A percentile compares a stretch with the other conserved stretches of the same genome.
Conservation (phyloP, 2,113 vertebrate species). For the Salvelinus sp. region DNA sequence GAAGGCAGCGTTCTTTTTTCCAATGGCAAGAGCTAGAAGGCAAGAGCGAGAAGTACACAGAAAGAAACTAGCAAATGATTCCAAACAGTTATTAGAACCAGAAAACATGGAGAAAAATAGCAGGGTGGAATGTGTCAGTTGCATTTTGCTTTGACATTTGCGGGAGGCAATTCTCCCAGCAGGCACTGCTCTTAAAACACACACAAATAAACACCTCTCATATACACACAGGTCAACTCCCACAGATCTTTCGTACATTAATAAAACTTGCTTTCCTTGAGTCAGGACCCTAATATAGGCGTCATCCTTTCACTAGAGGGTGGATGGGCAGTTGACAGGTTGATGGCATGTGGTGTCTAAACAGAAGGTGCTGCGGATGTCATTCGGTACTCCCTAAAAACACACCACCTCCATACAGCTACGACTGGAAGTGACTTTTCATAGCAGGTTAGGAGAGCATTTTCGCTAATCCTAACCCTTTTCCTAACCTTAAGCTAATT, state of each 20-base stretch:
- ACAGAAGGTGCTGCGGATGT: not conserved
- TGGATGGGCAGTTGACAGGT: not conserved
- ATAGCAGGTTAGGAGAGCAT: no score
- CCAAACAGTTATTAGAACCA: not conserved
- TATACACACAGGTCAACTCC: constrained; percentile 10
- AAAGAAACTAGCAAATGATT: constrained; percentile 24
- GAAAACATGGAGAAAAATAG: constrained; percentile 33
- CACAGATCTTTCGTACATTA: constrained; percentile 14
- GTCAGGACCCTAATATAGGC: not conserved
- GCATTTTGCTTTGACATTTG: constrained; percentile 27
- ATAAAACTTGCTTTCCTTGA: not conserved
- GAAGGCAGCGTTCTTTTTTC: constrained; percentile 39
- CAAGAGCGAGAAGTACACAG: not conserved
- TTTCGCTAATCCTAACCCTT: no score
- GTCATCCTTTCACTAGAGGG: not conserved
- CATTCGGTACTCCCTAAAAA: no score
- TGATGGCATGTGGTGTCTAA: constrained; percentile 25
- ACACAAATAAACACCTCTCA: constrained; percentile 33
- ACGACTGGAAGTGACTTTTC: no score
- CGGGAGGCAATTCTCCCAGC: constrained; percentile 36
- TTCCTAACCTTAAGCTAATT: no score
- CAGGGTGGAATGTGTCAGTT: constrained; percentile 37
- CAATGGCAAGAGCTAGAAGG: constrained; percentile 37
- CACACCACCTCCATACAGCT: no score
- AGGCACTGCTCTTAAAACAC: constrained; percentile 18